phyloP scores from a whole-genome alignment of 2,888 invertebrate species.

The Eucera pruinosa region DNA sequence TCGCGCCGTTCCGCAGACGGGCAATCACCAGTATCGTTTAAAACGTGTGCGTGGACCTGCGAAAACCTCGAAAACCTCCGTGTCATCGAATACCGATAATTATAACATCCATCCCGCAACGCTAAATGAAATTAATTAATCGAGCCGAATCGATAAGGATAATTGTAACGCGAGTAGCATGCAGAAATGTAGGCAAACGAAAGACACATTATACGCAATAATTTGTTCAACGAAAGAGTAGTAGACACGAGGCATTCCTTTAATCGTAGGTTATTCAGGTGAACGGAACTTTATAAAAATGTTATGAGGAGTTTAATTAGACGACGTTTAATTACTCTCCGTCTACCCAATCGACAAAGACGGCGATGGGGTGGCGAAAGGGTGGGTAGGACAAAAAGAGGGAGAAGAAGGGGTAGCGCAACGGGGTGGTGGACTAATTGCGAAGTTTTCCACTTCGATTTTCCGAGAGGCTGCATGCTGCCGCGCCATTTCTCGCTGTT shows the following conservation, averaged over 20 bases:
- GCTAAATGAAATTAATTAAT: slow-evolving; percentile 16
- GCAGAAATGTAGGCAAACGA: not conserved
- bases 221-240: slow-evolving; percentile 22
- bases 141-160: not conserved
- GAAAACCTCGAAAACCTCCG: not conserved
- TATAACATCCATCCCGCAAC: not conserved
- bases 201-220: slow-evolving; percentile 17
- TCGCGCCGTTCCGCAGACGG: not conserved
- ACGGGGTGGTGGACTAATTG: slow-evolving; percentile 76
- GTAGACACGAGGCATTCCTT: slow-evolving; percentile 21
- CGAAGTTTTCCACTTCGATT: slow-evolving; percentile 79
- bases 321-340: slow-evolving; percentile 78
- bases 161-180: not conserved
- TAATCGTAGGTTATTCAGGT: slow-evolving; percentile 58
- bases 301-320: slow-evolving; percentile 82
- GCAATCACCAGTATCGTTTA: not conserved
- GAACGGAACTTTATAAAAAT: slow-evolving; percentile 80
- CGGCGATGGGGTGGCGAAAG: slow-evolving; percentile 15
- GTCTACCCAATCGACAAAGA: slow-evolving; percentile 68
- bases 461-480: slow-evolving; percentile 71
- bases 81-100: slow-evolving; percentile 18
- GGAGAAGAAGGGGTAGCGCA: not conserved
- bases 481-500: slow-evolving; percentile 72
- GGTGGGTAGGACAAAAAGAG: slow-evolving; percentile 1
- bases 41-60: not conserved